Conservation (phyloP, 2,113 vertebrate genomes). For the Australoheros scitulus region DNA sequence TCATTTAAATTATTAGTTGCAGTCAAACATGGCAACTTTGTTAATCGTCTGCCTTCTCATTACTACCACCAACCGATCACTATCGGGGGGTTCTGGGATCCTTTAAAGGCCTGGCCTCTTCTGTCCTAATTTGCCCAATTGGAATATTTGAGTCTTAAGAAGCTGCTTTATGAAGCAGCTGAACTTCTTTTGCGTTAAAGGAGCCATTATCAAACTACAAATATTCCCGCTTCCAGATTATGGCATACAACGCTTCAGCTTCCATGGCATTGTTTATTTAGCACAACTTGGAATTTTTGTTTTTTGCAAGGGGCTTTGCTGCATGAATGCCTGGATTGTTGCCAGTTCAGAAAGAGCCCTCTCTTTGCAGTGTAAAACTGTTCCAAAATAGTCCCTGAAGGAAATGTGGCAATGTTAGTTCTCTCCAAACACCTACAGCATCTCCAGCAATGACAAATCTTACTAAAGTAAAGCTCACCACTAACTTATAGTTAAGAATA, state of each 20-base stretch:
- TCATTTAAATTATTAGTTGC: background rate
- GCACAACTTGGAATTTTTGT: background rate
- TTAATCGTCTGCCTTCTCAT: background rate
- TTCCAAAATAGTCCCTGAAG: background rate
- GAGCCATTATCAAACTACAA: background rate
- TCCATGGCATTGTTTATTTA: background rate
- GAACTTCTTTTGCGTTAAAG: background rate
- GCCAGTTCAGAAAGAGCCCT: background rate
- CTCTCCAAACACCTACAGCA: background rate
- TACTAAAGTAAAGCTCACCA: background rate
- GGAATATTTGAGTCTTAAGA: background rate
- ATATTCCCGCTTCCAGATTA: background rate
- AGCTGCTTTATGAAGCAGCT: background rate
- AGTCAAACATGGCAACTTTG: background rate
- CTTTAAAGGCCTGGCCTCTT: background rate
- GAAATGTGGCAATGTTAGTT: background rate
- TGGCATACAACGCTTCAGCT: background rate
- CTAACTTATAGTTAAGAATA: background rate
- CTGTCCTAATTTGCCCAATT: background rate
- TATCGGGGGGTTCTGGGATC: background rate
- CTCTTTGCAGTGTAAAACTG: background rate
- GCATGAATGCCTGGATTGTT: background rate
- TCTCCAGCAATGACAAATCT: background rate
- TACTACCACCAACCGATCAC: background rate
- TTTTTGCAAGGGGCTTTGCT: background rate